Evolutionary conservation across 1,140 invertebrate genomes (phyloP).

Genomic region (Odontomachus brunneus): DNA sequence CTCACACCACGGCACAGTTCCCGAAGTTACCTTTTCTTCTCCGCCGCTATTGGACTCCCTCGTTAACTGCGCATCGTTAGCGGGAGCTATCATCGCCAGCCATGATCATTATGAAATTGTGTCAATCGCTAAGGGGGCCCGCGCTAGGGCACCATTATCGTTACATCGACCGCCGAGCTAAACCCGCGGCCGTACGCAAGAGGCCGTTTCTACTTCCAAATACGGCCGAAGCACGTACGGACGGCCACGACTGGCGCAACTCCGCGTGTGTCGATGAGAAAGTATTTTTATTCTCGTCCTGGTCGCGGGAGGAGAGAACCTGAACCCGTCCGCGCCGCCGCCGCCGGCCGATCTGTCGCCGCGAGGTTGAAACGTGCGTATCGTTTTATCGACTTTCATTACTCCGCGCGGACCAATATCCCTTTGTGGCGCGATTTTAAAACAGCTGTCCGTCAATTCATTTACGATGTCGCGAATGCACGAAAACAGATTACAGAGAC

Average conservation of each 20-base stretch:
- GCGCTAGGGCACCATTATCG: slow-evolving; percentile 39
- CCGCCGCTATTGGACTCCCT: not conserved
- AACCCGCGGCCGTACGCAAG: slow-evolving; percentile 46
- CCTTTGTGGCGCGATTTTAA: slow-evolving; percentile 16
- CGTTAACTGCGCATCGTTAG: slow-evolving; percentile 35
- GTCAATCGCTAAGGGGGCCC: slow-evolving; percentile 31
- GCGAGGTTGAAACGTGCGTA: slow-evolving; percentile 24
- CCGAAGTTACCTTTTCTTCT: slow-evolving; percentile 1
- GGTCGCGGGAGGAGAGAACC: slow-evolving; percentile 17
- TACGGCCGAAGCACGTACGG: slow-evolving; percentile 70
- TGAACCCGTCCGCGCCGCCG: slow-evolving; percentile 18
- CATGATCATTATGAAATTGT: slow-evolving; percentile 48
- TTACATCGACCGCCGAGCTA: slow-evolving; percentile 47
- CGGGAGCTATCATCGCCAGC: slow-evolving; percentile 33
- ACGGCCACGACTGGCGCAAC: slow-evolving; percentile 66
- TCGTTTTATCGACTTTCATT: slow-evolving; percentile 52
- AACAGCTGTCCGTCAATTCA: slow-evolving; percentile 6
- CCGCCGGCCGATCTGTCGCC: slow-evolving; percentile 19
- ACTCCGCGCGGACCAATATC: slow-evolving; percentile 11
- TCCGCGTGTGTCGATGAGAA: slow-evolving; percentile 69
- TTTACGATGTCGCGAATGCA: slow-evolving; percentile 5
- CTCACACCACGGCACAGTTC: not conserved
- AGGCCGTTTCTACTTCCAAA: slow-evolving; percentile 73
- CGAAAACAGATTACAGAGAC: not conserved
- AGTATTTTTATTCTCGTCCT: slow-evolving; percentile 74